Evolutionary conservation across 1,140 invertebrate genomes (phyloP), one percentile per base, ranked within the genome.

Genomic region (Homalodisca vitripennis): DNA sequence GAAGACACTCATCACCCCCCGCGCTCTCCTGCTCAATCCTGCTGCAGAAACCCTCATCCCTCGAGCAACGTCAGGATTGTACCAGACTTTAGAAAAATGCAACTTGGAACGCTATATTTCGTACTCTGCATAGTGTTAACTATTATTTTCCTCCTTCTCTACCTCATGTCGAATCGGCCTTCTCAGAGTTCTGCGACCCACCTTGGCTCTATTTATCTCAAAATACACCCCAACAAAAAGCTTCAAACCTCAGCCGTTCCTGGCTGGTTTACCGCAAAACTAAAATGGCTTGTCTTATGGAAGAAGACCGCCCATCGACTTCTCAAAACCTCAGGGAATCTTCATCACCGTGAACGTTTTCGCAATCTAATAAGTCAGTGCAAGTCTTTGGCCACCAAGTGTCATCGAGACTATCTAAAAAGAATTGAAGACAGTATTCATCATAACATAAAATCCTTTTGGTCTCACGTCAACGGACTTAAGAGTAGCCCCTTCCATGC

Each of bases 71-170:
- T 14, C 20, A 53, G 6, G 48, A 12, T 17, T 20, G 6, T 22
- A 53, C 34, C 60, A 22, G 60, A 66, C 46, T 46, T 66, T 20
- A 22, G 63, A 47, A 66, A n/a, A 29, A 20, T 46, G 63, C 30
- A 47, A 66, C 31, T 17, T 66, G 1, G 2, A n/a, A 46, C 30
- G 32, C 63, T 10, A 46, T 46, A 34, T 66, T 66, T 31, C 30
- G 30, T 24, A 14, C 2, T 34, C 13, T 66, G 3, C 63, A 66
- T n/a, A 17, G 32, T 10, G 20, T 46, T 2, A 47, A 32, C 46
- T 34, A 34, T 66, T 32, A 29, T 14, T 1, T 17, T 17, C 26
- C 31, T 1, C n/a, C 17, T 32, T n/a, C 17, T 1, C 20, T 65
- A 3, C 27, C 14, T 65, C 14, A 34, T 65, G 3, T 32, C 27